Evolutionary conservation across 2,888 invertebrate species (phyloP).

Genomic region (Leptopterna dolabrata): DNA sequence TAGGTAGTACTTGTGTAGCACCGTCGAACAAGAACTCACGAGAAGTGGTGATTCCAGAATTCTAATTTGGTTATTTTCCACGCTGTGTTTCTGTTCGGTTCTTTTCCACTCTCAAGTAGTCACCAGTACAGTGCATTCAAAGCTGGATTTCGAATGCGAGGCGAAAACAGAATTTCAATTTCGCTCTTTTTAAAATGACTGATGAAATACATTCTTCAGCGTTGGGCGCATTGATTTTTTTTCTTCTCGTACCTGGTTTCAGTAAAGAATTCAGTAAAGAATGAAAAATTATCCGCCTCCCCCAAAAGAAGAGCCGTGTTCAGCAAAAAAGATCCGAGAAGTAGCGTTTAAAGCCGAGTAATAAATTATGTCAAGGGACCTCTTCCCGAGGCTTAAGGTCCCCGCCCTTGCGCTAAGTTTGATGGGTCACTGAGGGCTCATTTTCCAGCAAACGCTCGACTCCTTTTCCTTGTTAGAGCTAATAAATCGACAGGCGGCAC

Average conservation of each 20-base stretch:
- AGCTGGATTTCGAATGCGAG: too few species aligned
- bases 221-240: too few species aligned
- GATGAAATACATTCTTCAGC: too few species aligned
- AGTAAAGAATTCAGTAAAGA: background rate
- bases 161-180: too few species aligned
- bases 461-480: background rate
- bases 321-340: background rate
- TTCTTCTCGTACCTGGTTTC: background rate
- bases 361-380: constrained; percentile 19
- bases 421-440: constrained; percentile 47
- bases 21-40: too few species aligned
- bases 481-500: background rate
- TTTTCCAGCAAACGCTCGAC: constrained; percentile 8
- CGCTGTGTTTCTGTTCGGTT: too few species aligned
- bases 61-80: too few species aligned
- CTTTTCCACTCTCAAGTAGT: too few species aligned
- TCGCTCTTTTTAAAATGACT: too few species aligned
- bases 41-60: too few species aligned
- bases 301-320: background rate
- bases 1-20: too few species aligned
- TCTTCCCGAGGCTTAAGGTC: background rate
- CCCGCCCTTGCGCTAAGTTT: constrained; percentile 24
- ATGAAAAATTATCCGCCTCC: background rate
- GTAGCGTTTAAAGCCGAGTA: background rate
- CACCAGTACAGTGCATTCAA: too few species aligned